Base-by-base conservation (phyloP, 2,113 vertebrate genomes). In the Climacteris rufus region DNA sequence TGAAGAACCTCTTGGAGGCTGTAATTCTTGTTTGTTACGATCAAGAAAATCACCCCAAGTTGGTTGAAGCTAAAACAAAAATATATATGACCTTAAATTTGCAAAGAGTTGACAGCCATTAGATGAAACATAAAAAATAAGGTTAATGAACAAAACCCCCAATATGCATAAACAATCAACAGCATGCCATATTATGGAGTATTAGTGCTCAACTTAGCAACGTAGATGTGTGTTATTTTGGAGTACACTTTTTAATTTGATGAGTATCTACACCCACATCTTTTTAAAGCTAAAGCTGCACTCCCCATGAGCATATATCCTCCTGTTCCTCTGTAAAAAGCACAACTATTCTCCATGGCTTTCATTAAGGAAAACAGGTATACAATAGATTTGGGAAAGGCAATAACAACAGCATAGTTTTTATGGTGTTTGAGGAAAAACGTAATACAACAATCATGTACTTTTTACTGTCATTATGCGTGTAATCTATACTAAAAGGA, bases 31-130 rank as follows among this genome's bases (percentile, higher is more conserved):
- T 93, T 98, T 98, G 33, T 98, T 98, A 61, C 97, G 97, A 52
- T 99, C 99, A 93, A 99, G 97, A 95, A 99, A 99, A 75, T 99
- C 99, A 64, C 99, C 99, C 99, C 99, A 99, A 20, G 98, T 85
- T 65, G 97, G 97, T 86, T 99, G 95, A 84, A 97, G 80, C 97
- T 98, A 69, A 90, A 90, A 96, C n/a, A 96, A 72, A 94, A 93
- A 89, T 9, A 91, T 2, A 7, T 5, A 37, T 7, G 3, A 69
- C 27, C 20, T 87, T 53, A 56, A 50, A 84, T 42, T 44, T 31
- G 35, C 31, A 92, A 72, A 91, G 8, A 90, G 28, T 30, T 91
- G 31, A 18, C 14, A 63, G 22, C 60, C 8, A 45, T 31, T 40
- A 60, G 17, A 65, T 25, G 20, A 35, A 68, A 68, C 31, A 30